phyloP scores from a whole-genome alignment of 2,888 invertebrate genomes.

The Liopterus haemorrhoidalis region DNA sequence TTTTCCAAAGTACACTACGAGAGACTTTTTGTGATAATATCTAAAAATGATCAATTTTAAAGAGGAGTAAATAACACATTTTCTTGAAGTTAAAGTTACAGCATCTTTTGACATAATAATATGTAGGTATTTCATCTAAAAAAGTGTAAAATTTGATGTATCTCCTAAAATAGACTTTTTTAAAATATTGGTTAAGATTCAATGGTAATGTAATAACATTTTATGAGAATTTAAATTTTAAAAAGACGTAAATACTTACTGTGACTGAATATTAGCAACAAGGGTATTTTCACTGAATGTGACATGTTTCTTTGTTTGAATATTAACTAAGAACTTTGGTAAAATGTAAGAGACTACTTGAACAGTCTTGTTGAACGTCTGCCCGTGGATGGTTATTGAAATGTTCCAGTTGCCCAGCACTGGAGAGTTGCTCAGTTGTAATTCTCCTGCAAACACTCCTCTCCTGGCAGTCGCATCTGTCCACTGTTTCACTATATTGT shows the following conservation, averaged over 20 bases:
- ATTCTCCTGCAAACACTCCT: slow-evolving; percentile 71
- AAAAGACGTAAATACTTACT: slow-evolving; percentile 51
- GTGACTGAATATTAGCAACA: slow-evolving; percentile 72
- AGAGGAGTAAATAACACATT: too few relatives aligned
- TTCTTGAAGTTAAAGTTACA: too few relatives aligned
- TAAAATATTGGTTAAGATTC: too few relatives aligned
- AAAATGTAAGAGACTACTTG: slow-evolving; percentile 86
- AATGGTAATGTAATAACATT: background rate
- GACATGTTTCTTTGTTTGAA: slow-evolving; percentile 75
- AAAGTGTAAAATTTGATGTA: background rate
- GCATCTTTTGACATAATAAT: too few relatives aligned
- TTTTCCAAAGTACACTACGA: too few relatives aligned
- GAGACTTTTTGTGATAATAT: too few relatives aligned
- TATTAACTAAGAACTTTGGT: slow-evolving; percentile 86
- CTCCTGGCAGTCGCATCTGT: slow-evolving; percentile 57
- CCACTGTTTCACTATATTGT: slow-evolving; percentile 80
- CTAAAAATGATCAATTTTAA: too few relatives aligned
- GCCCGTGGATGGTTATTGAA: slow-evolving; percentile 57
- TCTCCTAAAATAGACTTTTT: too few relatives aligned
- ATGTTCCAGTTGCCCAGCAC: slow-evolving; percentile 86
- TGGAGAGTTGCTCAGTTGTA: slow-evolving; percentile 74
- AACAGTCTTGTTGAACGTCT: slow-evolving; percentile 57
- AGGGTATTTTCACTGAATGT: slow-evolving; percentile 76
- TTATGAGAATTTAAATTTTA: too few relatives aligned
- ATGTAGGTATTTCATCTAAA: too few relatives aligned